A percentile compares a stretch with the other conserved stretches of the same genome.
phyloP scores from a whole-genome alignment of 2,113 vertebrate genomes.

The Sebastes schlegelii region DNA sequence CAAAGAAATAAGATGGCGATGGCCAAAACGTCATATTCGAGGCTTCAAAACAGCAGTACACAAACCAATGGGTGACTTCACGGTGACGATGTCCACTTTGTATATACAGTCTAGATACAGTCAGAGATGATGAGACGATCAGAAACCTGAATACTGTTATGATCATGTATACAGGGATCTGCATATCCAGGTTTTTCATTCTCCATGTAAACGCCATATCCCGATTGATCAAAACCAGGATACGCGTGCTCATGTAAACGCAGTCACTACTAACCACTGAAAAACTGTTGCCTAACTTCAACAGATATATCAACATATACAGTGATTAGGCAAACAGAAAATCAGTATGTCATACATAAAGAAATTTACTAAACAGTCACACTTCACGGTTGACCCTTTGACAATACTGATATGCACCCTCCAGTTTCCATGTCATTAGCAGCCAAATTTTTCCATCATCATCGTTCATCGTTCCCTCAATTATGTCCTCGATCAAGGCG shows the following conservation, averaged over 20 bases:
- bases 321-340: slow-evolving; percentile 15
- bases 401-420: slow-evolving; percentile 21
- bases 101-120: too few species aligned
- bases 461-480: slow-evolving; percentile 33
- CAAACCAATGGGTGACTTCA: too few species aligned
- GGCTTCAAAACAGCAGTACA: too few species aligned
- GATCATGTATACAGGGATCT: too few species aligned
- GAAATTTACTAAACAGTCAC: slow-evolving; percentile 7
- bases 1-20: too few species aligned
- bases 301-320: slow-evolving; percentile 1
- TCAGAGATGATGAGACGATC: too few species aligned
- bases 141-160: too few species aligned
- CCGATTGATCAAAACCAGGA: too few species aligned
- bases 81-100: too few species aligned
- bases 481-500: slow-evolving; percentile 48
- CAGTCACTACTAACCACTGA: background rate
- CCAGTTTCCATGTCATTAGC: slow-evolving; percentile 48
- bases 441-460: slow-evolving; percentile 33
- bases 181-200: too few species aligned
- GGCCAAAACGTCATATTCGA: too few species aligned
- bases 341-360: slow-evolving; percentile 11
- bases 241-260: background rate
- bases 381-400: slow-evolving; percentile 18
- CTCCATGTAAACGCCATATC: too few species aligned
- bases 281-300: background rate